phyloP scores from a whole-genome alignment of 1,140 invertebrate species.

The Nomia melanderi region DNA sequence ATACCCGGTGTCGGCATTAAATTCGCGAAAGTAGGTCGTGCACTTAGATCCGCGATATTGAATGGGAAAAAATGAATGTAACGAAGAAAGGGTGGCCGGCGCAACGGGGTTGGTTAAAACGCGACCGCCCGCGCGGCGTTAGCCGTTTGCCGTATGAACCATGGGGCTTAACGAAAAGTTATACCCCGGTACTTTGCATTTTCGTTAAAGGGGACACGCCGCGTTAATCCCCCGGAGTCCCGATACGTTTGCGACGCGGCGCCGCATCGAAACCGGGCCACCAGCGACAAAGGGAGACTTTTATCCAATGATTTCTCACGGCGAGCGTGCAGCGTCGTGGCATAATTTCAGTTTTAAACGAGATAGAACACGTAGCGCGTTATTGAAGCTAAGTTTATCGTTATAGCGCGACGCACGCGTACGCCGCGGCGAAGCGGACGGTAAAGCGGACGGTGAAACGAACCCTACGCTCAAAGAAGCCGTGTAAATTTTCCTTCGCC shows the following conservation, averaged over 20 bases:
- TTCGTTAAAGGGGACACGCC: not conserved
- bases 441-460: no score
- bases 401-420: not conserved
- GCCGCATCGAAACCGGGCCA: conserved; percentile 4
- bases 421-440: not conserved
- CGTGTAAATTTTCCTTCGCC: not conserved
- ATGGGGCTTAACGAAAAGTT: not conserved
- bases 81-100: no score
- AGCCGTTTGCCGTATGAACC: not conserved
- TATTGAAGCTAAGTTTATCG: not conserved
- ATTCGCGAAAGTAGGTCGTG: conserved; percentile 7
- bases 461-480: no score
- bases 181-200: not conserved
- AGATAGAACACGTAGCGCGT: not conserved
- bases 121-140: not conserved
- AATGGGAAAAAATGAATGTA: not conserved
- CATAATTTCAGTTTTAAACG: conserved; percentile 8
- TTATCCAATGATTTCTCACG: conserved; percentile 16
- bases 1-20: not conserved
- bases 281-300: conserved; percentile 2
- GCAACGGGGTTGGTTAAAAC: not conserved
- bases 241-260: not conserved
- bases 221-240: not conserved
- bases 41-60: not conserved
- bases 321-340: not conserved